These are phyloP conservation scores for Drosophila yooni DNA, from an alignment of 2,888 invertebrate species.

Conservation along the genomic window DNA sequence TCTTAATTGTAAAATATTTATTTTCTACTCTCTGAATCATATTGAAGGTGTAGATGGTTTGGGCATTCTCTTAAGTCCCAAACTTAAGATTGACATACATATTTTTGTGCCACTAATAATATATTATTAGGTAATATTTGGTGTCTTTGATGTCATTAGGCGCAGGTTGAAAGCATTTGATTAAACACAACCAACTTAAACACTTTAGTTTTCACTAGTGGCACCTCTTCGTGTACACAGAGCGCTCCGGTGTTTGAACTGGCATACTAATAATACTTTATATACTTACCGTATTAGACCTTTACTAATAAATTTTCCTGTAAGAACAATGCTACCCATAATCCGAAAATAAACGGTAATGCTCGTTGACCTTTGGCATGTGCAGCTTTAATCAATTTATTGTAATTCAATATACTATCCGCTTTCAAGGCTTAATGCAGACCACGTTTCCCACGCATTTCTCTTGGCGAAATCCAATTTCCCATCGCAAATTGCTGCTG, in stretches of 20 bases:
- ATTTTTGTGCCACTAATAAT: neutral
- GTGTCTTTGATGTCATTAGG: neutral
- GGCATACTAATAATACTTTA: neutral
- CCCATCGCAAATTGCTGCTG: slow-evolving; percentile 36
- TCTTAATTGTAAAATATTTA: neutral
- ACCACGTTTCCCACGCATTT: slow-evolving; percentile 18
- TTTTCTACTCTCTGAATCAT: neutral
- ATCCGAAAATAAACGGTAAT: slow-evolving; percentile 6
- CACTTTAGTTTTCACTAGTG: neutral
- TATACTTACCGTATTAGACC: neutral
- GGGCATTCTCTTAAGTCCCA: neutral
- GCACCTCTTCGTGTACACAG: neutral
- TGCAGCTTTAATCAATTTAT: slow-evolving; percentile 29
- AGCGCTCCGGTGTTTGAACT: neutral
- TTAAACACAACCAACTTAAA: neutral
- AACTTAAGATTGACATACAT: neutral
- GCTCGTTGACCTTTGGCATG: slow-evolving; percentile 19
- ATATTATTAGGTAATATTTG: neutral
- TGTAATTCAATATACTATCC: slow-evolving; percentile 21
- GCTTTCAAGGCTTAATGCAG: slow-evolving; percentile 13
- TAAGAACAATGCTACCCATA: neutral
- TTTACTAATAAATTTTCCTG: neutral
- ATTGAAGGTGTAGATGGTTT: neutral
- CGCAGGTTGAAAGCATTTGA: neutral
- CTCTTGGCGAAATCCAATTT: slow-evolving; percentile 46